Percentiles rank a stretch among this genome's conserved stretches.
phyloP scores from a whole-genome alignment of 1,140 invertebrate species.

The Calliphora vicina region DNA sequence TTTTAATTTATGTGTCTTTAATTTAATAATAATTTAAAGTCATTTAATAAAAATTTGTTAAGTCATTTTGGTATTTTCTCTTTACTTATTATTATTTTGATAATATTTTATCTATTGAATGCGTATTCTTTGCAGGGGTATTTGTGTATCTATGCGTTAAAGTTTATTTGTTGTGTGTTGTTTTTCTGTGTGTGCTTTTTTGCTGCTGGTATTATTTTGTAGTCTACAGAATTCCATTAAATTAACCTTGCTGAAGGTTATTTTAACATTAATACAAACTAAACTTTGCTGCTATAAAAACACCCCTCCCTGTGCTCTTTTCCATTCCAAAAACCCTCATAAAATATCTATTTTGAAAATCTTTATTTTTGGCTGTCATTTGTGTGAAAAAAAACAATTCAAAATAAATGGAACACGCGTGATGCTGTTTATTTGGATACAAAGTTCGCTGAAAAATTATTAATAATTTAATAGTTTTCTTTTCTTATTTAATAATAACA shows the following conservation, averaged over 20 bases:
- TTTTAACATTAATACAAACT: background rate
- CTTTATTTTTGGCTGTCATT: too few species aligned
- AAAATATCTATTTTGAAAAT: too few species aligned
- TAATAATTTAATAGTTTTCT: too few species aligned
- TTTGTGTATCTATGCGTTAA: background rate
- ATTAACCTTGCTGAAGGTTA: constrained; percentile 59
- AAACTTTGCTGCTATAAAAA: background rate
- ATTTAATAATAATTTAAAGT: too few species aligned
- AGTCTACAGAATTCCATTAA: constrained; percentile 44
- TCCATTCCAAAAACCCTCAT: too few species aligned
- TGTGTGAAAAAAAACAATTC: too few species aligned
- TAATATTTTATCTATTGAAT: background rate
- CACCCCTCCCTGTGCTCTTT: background rate
- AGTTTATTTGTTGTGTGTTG: background rate
- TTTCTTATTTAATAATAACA: too few species aligned
- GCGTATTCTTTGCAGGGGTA: background rate
- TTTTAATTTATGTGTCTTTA: too few species aligned
- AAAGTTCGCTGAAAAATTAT: too few species aligned
- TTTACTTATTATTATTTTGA: background rate
- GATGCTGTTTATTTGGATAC: too few species aligned
- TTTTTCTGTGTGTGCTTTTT: constrained; percentile 8
- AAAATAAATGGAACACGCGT: too few species aligned
- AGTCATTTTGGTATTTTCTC: background rate
- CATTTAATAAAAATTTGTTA: too few species aligned
- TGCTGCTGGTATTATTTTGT: background rate